Percentiles rank a stretch among this genome's conserved stretches.
Conservation (phyloP, 2,113 vertebrate genomes). For the Proterorhinus semilunaris region DNA sequence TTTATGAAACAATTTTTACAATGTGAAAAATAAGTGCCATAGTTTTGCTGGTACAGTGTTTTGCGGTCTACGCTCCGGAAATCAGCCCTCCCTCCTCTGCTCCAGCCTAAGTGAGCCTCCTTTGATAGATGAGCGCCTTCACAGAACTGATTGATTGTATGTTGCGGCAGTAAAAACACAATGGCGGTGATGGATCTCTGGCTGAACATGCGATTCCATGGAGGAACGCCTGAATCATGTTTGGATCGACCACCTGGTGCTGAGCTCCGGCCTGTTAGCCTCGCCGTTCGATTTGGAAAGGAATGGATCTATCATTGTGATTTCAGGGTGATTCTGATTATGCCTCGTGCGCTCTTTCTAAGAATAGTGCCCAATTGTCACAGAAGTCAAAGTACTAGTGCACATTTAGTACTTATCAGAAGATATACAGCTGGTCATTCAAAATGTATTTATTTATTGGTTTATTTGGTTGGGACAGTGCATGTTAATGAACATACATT, state of each 20-base stretch:
- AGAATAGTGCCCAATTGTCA: not conserved
- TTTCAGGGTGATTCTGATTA: slow-evolving; percentile 2
- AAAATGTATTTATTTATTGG: too few relatives aligned
- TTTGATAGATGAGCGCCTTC: slow-evolving; percentile 14
- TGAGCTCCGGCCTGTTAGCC: slow-evolving; percentile 5
- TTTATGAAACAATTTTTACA: not conserved
- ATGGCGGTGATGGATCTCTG: not conserved
- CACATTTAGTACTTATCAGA: too few relatives aligned
- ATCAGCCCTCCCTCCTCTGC: not conserved
- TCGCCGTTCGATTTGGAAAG: not conserved
- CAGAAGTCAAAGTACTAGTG: too few relatives aligned
- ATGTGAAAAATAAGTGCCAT: not conserved
- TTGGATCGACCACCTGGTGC: slow-evolving; percentile 5
- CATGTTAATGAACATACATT: too few relatives aligned
- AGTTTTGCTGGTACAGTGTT: slow-evolving; percentile 7
- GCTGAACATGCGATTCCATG: slow-evolving; percentile 10
- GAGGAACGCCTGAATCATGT: not conserved
- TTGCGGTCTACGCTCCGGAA: not conserved
- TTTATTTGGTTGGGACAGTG: too few relatives aligned
- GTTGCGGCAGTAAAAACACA: slow-evolving; percentile 22
- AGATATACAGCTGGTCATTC: too few relatives aligned
- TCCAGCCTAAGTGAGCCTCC: slow-evolving; percentile 1
- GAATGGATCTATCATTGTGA: not conserved
- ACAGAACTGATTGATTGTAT: not conserved
- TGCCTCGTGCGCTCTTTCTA: not conserved